phyloP scores from a whole-genome alignment of 2,113 vertebrate genomes.

The Aythya baeri region DNA sequence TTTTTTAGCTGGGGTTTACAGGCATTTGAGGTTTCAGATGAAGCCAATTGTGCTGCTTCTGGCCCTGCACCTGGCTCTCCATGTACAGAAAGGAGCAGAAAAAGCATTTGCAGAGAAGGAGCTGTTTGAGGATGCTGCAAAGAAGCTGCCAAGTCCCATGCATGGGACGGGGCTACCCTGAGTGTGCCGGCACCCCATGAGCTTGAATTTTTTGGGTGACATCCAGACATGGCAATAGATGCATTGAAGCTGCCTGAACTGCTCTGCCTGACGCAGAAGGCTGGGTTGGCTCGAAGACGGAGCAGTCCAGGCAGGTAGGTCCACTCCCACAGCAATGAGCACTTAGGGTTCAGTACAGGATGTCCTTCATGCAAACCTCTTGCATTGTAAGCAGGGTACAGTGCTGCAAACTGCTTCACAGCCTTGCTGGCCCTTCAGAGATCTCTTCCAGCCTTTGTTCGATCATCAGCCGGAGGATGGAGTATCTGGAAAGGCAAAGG shows the following conservation, averaged over 20 bases:
- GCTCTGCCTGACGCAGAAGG: neutral
- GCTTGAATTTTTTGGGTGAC: neutral
- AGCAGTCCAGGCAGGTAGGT: fast-evolving
- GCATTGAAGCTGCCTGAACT: neutral
- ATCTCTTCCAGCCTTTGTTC: constrained; percentile 89
- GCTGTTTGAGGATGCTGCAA: fast-evolving
- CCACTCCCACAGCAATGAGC: fast-evolving
- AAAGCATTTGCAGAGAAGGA: neutral
- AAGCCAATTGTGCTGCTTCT: neutral
- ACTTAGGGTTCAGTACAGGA: neutral
- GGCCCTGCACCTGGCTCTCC: neutral
- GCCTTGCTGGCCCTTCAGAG: constrained; percentile 74
- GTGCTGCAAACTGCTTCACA: constrained; percentile 14
- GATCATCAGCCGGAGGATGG: constrained; percentile 85
- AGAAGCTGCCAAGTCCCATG: neutral
- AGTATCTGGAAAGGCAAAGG: constrained; percentile 73
- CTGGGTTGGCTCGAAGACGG: neutral
- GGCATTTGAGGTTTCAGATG: neutral
- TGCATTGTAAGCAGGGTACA: fast-evolving
- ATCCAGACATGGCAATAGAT: neutral
- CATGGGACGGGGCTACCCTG: neutral
- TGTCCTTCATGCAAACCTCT: neutral
- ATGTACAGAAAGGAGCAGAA: neutral
- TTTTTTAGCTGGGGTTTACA: neutral
- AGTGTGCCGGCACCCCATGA: neutral